A percentile compares a stretch with the other conserved stretches of the same genome.
These are phyloP conservation scores for Junco hyemalis DNA, from an alignment of 2,113 vertebrate species.

Conservation along the genomic window DNA sequence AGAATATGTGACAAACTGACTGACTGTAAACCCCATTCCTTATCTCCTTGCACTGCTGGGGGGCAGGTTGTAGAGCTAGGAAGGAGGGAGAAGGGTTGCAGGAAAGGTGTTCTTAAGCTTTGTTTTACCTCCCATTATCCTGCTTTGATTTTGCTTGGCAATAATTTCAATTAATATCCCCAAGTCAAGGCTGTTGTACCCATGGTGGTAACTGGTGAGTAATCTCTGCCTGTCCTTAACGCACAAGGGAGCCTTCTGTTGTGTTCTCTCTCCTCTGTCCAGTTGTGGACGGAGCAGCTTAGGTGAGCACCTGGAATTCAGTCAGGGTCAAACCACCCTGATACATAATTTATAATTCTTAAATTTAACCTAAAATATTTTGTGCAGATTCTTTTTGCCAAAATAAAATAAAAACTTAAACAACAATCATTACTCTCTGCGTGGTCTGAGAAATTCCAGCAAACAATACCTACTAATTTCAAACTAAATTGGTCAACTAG, in stretches of 20 bases:
- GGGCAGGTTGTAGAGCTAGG: not conserved
- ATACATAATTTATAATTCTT: not conserved
- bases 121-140: not conserved
- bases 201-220: not conserved
- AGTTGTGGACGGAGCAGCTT: not conserved
- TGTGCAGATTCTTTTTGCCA: not conserved
- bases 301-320: not conserved
- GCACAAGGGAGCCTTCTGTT: fast-evolving
- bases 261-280: not conserved
- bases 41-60: not conserved
- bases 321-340: not conserved
- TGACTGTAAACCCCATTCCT: not conserved
- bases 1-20: not conserved
- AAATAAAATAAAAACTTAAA: not conserved
- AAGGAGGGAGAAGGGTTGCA: not conserved
- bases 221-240: not conserved
- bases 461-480: not conserved
- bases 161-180: not conserved
- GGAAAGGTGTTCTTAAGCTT: not conserved
- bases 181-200: not conserved
- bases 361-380: not conserved
- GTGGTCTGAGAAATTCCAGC: not conserved
- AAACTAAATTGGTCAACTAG: not conserved
- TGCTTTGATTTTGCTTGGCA: not conserved
- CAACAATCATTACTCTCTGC: not conserved